Percentiles rank a stretch among this genome's conserved stretches.
Evolutionary conservation across 2,888 invertebrate species (phyloP).

Genomic region (Hirtodrosophila confusa): DNA sequence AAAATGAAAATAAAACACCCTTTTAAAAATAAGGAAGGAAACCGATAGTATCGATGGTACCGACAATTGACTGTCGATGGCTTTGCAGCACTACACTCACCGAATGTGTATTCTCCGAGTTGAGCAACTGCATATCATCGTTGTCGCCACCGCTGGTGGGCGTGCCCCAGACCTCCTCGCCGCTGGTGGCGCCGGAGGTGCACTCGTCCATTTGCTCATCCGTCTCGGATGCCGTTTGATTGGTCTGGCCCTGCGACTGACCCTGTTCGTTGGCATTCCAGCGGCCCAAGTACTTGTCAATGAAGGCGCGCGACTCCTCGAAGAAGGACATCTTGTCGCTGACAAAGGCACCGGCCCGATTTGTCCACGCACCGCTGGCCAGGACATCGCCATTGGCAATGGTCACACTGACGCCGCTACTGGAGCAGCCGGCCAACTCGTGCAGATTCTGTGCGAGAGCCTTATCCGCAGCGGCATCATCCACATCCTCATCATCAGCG

Average conservation of each 20-base stretch:
- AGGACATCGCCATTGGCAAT: constrained; percentile 64
- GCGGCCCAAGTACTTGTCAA: constrained; percentile 85
- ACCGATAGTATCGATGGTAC: too few relatives aligned
- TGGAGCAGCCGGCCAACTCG: constrained; percentile 47
- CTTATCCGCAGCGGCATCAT: constrained; percentile 70
- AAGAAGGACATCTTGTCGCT: constrained; percentile 92
- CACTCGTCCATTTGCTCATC: constrained; percentile 90
- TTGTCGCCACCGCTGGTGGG: constrained; percentile 93
- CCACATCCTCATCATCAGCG: constrained; percentile 59
- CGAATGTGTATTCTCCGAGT: constrained; percentile 88
- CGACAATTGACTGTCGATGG: too few relatives aligned
- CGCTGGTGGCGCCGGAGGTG: constrained; percentile 92
- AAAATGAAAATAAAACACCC: too few relatives aligned
- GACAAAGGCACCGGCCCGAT: constrained; percentile 91
- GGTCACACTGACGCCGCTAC: constrained; percentile 30
- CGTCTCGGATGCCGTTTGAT: constrained; percentile 71
- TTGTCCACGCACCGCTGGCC: constrained; percentile 87
- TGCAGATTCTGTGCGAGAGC: constrained; percentile 51
- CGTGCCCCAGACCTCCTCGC: constrained; percentile 95
- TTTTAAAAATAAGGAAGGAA: too few relatives aligned
- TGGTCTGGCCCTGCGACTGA: constrained; percentile 16
- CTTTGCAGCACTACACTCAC: constrained; percentile 82
- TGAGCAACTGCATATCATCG: constrained; percentile 88
- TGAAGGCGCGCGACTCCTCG: constrained; percentile 86
- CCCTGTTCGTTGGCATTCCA: constrained; percentile 83